Evolutionary conservation across 2,888 invertebrate species (phyloP), one percentile per base, ranked within the genome.

Genomic region (Glyphotaelius pellucidus): DNA sequence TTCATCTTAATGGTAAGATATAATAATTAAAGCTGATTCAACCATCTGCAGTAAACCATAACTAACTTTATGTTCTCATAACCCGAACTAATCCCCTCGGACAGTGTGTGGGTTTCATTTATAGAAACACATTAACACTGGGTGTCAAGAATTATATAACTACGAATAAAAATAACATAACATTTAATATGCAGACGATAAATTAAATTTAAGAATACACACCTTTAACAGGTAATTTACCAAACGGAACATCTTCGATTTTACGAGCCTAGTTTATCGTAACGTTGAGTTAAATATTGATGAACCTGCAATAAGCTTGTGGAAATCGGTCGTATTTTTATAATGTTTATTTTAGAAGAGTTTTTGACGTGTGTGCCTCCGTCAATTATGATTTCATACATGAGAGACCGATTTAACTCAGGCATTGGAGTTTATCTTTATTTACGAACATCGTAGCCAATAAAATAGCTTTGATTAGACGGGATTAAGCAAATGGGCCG

Each of bases 191-290:
- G 32, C 67, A 14, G 52, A 32, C 67, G 87, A 87, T 87, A 87
- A 87, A 87, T 87, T 86, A 86, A 42, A 86, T 42, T 42, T 42
- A 30, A n/a, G 85, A 42, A 86, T 86, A 42, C 35, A 86, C 85
- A 42, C 38, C 85, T 86, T 86, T 86, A 86, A 86, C 85, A 86
- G 85, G 85, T 86, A 86, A 86, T 86, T 86, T 86, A 86, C 85
- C 42, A 47, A 86, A 86, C 81, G 67, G 67, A 83, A 83, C 35
- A 35, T 83, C 83, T 83, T 19, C 25, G 38, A 83, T 83, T 83
- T 83, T 83, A 83, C 83, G 83, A 83, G 32, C 83, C 35, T 14
- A 25, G 25, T 38, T 35, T 83, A 35, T 83, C 32, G 35, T 38
- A 83, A 38, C n/a, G 83, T 83, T 83, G 83, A 83, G 83, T 83